Evolutionary conservation across 2,888 invertebrate genomes (phyloP), one percentile per base, ranked within the genome.

Genomic region (Brachylomia viminalis): DNA sequence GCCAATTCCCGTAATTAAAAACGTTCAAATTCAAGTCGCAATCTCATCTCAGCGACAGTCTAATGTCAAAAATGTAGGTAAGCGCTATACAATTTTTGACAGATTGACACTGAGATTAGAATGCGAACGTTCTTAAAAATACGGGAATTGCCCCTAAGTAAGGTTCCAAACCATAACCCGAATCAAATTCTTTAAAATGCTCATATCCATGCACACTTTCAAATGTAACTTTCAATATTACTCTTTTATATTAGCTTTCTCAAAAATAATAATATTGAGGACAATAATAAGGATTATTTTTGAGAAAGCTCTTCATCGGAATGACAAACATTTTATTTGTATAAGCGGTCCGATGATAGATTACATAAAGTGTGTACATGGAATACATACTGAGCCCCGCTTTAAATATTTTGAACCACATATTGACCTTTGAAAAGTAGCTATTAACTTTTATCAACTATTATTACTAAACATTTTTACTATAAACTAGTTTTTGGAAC

Each of bases 261-360:
- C n/a, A n/a, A n/a, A n/a, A n/a, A n/a, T n/a, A n/a, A n/a, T n/a
- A n/a, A n/a, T n/a, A n/a, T n/a, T n/a, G n/a, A n/a, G n/a, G n/a
- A n/a, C 86, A 82, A 87, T 89, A 84, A 85, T 66, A 79, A 82
- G 74, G 20, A 77, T 71, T 61, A 75, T 84, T 90, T 88, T 88
- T 84, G 75, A 80, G 86, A 80, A 87, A 80, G 71, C 76, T 74
- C 80, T 83, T 79, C 82, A 79, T 84, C 64, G 79, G 84, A 89
- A 89, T 86, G 84, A 86, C 79, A 82, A 84, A 83, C 82, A 83
- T 86, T 88, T 86, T 82, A 75, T 82, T 76, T 79, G 72, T 79
- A 49, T 74, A 65, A 77, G 72, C 69, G 67, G 66, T 62, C 38
- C 69, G 45, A 79, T 79, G 81, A 86, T 85, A 82, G 74, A 85